A percentile compares a stretch with the other conserved stretches of the same genome.
These are phyloP conservation scores for Drosophila bipectinata DNA, from an alignment of 1,140 invertebrate genomes.

Conservation along the genomic window DNA sequence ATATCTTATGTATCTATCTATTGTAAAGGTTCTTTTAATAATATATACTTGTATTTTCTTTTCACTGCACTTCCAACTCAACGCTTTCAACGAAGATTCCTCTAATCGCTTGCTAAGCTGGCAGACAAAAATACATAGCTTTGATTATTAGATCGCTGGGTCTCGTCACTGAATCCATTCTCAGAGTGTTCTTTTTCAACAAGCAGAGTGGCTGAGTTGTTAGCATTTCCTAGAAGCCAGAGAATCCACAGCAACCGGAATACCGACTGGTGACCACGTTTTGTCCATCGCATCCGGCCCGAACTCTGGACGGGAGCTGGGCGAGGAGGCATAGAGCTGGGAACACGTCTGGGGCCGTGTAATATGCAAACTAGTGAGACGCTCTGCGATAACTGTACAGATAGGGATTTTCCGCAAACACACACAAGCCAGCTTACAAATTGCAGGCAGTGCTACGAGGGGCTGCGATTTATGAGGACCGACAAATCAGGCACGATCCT, in stretches of 20 bases:
- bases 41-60: not conserved
- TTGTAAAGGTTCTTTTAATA: too few relatives aligned
- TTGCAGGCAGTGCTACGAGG: slow-evolving; percentile 59
- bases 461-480: slow-evolving; percentile 56
- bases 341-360: slow-evolving; percentile 72
- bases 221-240: slow-evolving; percentile 63
- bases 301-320: slow-evolving; percentile 15
- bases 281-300: slow-evolving; percentile 71
- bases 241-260: slow-evolving; percentile 51
- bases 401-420: slow-evolving; percentile 51
- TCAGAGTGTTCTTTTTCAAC: slow-evolving; percentile 5
- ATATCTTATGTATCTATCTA: too few relatives aligned
- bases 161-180: slow-evolving; percentile 34
- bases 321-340: slow-evolving; percentile 10
- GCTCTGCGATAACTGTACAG: slow-evolving; percentile 76
- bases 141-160: slow-evolving; percentile 58
- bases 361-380: slow-evolving; percentile 77
- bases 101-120: slow-evolving; percentile 72
- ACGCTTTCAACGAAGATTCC: slow-evolving; percentile 21
- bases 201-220: slow-evolving; percentile 30
- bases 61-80: slow-evolving; percentile 5
- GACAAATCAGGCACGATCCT: slow-evolving; percentile 43
- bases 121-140: slow-evolving; percentile 43
- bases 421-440: slow-evolving; percentile 52
- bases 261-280: slow-evolving; percentile 62